Conservation (phyloP, 2,888 invertebrate genomes). For the Timema podura region DNA sequence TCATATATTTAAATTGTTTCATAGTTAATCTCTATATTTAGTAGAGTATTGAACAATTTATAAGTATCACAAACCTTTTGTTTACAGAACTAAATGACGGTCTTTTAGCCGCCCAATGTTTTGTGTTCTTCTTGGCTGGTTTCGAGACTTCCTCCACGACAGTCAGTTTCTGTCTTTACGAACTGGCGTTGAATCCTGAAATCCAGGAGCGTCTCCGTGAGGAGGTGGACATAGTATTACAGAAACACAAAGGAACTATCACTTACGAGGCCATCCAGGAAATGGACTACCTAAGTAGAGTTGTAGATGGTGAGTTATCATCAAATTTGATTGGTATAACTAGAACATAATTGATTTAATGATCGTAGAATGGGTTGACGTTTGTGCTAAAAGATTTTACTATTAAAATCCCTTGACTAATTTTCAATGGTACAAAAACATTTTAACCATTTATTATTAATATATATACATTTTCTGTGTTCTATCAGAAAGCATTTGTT, state of each 20-base stretch:
- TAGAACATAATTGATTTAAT: neutral
- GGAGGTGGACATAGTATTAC: neutral
- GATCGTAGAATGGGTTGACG: neutral
- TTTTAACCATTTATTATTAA: too few species aligned
- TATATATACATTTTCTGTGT: too few species aligned
- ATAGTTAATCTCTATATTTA: too few species aligned
- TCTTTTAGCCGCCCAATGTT: slow-evolving; percentile 2
- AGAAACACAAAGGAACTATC: neutral
- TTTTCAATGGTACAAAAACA: too few species aligned
- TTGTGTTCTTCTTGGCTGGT: slow-evolving; percentile 13
- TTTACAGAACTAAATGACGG: neutral
- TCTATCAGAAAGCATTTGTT: too few species aligned
- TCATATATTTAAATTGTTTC: too few species aligned
- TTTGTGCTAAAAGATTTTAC: neutral
- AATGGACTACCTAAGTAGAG: slow-evolving; percentile 6
- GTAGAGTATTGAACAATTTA: too few species aligned
- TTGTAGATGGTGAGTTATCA: slow-evolving; percentile 20
- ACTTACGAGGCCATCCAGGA: slow-evolving; percentile 13
- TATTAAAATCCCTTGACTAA: too few species aligned
- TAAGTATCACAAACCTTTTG: too few species aligned
- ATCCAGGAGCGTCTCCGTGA: neutral
- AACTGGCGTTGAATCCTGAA: slow-evolving; percentile 4
- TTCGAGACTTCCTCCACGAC: slow-evolving; percentile 7
- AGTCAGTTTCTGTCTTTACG: slow-evolving; percentile 8
- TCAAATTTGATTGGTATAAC: slow-evolving; percentile 1